A percentile compares a stretch with the other conserved stretches of the same genome.
These are phyloP conservation scores for Sarcophaga peregrina DNA, from an alignment of 1,140 invertebrate species.

Conservation along the genomic window DNA sequence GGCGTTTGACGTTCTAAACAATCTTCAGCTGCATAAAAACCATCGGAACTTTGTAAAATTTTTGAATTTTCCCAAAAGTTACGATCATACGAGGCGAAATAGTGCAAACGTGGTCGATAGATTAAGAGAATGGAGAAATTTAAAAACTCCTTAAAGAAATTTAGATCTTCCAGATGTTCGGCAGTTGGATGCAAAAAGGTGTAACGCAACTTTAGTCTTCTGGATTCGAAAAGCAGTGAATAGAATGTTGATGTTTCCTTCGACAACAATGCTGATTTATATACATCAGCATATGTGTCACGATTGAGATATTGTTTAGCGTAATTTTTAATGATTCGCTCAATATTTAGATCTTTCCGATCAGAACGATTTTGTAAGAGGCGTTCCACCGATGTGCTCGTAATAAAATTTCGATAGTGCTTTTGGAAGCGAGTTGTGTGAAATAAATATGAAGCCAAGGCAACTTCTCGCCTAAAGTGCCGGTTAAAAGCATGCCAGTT, in stretches of 20 bases:
- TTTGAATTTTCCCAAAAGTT: conserved; percentile 55
- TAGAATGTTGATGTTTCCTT: conserved; percentile 48
- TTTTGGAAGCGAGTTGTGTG: conserved; percentile 61
- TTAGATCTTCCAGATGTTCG: conserved; percentile 55
- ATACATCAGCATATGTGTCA: conserved; percentile 47
- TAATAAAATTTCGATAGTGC: conserved; percentile 47
- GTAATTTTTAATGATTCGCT: conserved; percentile 51
- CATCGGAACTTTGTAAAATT: conserved; percentile 56
- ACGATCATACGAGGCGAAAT: conserved; percentile 60
- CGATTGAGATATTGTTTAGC: conserved; percentile 54
- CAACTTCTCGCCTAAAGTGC: conserved; percentile 52
- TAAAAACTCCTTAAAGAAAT: conserved; percentile 58
- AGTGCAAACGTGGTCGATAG: conserved; percentile 58
- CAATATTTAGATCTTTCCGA: conserved; percentile 56
- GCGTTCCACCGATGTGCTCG: conserved; percentile 53
- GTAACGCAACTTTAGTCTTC: conserved; percentile 48
- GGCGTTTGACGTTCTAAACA: conserved; percentile 54
- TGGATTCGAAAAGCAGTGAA: conserved; percentile 52
- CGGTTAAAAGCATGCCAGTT: conserved; percentile 55
- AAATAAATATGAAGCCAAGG: conserved; percentile 56
- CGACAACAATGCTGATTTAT: conserved; percentile 38
- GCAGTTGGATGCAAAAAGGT: conserved; percentile 50
- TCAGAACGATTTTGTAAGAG: conserved; percentile 51
- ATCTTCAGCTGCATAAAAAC: conserved; percentile 57
- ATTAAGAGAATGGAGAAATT: conserved; percentile 55